Evolutionary conservation across 2,888 invertebrate species (phyloP), one percentile per base, ranked within the genome.

Genomic region (Nemapogon koenigi): DNA sequence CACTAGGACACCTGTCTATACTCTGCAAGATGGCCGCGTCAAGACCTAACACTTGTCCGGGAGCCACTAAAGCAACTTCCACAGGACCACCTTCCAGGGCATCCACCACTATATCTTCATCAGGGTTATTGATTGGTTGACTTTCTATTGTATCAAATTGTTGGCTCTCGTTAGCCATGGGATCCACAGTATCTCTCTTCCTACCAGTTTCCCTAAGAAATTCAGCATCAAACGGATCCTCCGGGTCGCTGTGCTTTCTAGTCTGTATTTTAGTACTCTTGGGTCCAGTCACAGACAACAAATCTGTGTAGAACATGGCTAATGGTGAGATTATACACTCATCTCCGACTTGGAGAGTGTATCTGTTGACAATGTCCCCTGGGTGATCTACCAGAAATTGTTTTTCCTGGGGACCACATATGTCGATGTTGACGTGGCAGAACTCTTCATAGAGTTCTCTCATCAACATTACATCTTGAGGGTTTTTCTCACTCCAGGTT

Each of bases 201-300:
- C 68, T 78, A 50, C 93, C 89, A 0, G 93, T 96, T 75, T 96
- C 96, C 44, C 92, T 81, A 8, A 97, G 73, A 58, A 94, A 97
- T 56, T 91, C 90, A 10, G 93, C 93, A 76, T 97, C 96, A 58
- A 94, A 93, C 2, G 94, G 94, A 70, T 97, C 97, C 64, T 94
- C 94, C 0, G 94, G 88, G 57, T 96, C 94, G 45, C 83, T 81
- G 3, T 82, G 72, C 42, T 81, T 79, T 2, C 93, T 88, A 35
- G 81, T 86, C 54, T 92, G 92, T 8, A 87, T 86, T 49, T 88
- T 87, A 1, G 88, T 86, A 17, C 76, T 71, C 59, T 93, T 91
- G 0, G 71, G 60, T 0, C 92, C 92, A 0, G 94, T 94, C 11
- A 95, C 87, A 52, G 89, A 90, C 15, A 96, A 83, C 40, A 96